phyloP scores from a whole-genome alignment of 2,888 invertebrate genomes.

The Tenthredo livida region DNA sequence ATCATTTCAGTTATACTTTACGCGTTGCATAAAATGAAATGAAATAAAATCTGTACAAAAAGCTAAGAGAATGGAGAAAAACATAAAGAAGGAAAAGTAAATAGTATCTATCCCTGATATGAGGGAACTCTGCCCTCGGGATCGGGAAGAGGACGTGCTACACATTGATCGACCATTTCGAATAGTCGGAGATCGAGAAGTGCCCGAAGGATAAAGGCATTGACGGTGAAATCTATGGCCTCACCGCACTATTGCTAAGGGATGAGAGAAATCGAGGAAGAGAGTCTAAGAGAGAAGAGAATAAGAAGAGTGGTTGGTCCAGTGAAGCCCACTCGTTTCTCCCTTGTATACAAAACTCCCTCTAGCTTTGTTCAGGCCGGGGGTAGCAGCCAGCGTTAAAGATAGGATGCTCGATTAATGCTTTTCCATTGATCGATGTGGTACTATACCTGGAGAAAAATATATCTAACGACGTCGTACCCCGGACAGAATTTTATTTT shows the following conservation, averaged over 20 bases:
- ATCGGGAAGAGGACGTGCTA: background rate
- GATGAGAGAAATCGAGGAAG: background rate
- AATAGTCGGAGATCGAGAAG: constrained; percentile 35
- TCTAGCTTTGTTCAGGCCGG: background rate
- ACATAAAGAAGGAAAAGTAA: background rate
- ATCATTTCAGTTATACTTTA: too few species aligned
- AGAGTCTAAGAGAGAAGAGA: background rate
- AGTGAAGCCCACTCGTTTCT: constrained; percentile 22
- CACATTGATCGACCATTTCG: constrained; percentile 40
- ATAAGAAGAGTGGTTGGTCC: background rate
- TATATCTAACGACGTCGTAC: background rate
- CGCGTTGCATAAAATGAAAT: too few species aligned
- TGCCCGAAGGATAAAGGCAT: constrained; percentile 37
- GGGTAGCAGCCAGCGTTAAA: background rate
- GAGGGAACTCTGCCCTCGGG: background rate
- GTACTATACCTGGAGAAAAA: background rate
- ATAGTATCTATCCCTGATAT: constrained; percentile 15
- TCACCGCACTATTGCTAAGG: background rate
- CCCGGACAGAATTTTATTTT: background rate
- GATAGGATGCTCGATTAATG: constrained; percentile 34
- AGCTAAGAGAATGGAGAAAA: background rate
- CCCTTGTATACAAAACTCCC: constrained; percentile 27
- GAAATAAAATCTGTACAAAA: too few species aligned
- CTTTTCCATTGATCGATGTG: background rate
- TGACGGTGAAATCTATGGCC: constrained; percentile 33